phyloP scores from a whole-genome alignment of 2,888 invertebrate species.

The Erebia palarica region DNA sequence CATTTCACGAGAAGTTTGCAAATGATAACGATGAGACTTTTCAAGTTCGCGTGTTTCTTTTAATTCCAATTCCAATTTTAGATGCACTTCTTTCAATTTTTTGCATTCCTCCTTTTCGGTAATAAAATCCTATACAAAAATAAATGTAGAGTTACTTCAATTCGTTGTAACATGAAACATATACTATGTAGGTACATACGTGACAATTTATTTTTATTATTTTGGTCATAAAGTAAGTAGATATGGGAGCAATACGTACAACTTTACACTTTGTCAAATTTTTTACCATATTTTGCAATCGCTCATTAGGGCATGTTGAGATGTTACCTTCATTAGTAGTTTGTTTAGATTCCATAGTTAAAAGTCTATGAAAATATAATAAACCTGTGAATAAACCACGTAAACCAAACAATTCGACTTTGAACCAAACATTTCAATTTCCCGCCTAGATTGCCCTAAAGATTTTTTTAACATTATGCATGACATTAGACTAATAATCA shows the following conservation, averaged over 20 bases:
- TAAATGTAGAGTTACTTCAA: not conserved
- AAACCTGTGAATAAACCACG: too few relatives aligned
- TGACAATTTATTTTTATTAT: too few relatives aligned
- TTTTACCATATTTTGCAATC: constrained; percentile 61
- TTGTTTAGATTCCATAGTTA: constrained; percentile 45
- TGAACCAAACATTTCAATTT: not conserved
- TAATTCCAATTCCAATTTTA: constrained; percentile 64
- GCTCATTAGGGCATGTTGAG: constrained; percentile 44
- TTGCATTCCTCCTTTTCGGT: constrained; percentile 65
- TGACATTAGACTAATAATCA: too few relatives aligned
- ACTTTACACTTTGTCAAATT: constrained; percentile 67
- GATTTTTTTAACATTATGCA: too few relatives aligned
- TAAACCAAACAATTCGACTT: too few relatives aligned
- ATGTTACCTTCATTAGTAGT: constrained; percentile 37
- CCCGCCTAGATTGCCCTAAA: not conserved
- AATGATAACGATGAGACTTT: constrained; percentile 72
- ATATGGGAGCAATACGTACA: constrained; percentile 45
- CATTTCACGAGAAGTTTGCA: constrained; percentile 71
- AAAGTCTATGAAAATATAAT: too few relatives aligned
- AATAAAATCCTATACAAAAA: constrained; percentile 52
- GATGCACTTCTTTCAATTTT: constrained; percentile 59
- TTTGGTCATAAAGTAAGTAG: too few relatives aligned
- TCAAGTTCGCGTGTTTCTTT: constrained; percentile 67
- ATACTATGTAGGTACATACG: not conserved
- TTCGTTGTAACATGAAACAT: not conserved